Percentiles rank a stretch among this genome's conserved stretches.
phyloP scores from a whole-genome alignment of 2,797 vertebrate genomes.

The Trachurus trachurus region DNA sequence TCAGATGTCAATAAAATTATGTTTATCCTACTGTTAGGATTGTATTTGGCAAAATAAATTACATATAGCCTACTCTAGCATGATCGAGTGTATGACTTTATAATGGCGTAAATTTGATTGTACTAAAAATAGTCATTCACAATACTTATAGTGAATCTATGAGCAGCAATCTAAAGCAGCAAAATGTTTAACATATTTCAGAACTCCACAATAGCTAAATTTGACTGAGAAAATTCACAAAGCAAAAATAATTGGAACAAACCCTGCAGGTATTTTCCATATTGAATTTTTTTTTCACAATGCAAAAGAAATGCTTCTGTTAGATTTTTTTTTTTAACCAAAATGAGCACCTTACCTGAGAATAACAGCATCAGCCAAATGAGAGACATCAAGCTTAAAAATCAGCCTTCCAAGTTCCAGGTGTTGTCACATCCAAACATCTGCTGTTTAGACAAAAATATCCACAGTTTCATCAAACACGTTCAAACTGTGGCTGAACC shows the following conservation, averaged over 20 bases:
- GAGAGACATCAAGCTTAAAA: constrained; percentile 67
- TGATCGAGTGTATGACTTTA: too few relatives aligned
- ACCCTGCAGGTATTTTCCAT: not conserved
- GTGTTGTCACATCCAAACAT: constrained; percentile 27
- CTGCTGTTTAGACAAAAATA: constrained; percentile 29
- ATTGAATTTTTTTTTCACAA: not conserved
- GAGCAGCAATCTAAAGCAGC: too few relatives aligned
- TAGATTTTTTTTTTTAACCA: not conserved
- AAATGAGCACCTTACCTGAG: constrained; percentile 79
- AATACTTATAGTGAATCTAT: not conserved
- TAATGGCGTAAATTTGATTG: not conserved
- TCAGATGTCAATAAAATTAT: not conserved
- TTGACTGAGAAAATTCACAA: not conserved
- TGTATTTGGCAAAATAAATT: not conserved
- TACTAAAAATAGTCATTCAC: too few relatives aligned
- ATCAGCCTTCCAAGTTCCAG: constrained; percentile 10
- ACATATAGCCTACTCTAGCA: not conserved
- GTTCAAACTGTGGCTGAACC: constrained; percentile 1
- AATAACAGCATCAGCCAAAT: constrained; percentile 74
- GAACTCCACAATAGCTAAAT: not conserved
- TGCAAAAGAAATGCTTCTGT: not conserved
- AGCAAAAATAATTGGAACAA: not conserved
- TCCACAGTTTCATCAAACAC: constrained; percentile 41
- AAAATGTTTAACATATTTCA: not conserved
- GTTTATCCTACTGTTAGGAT: not conserved